These are phyloP conservation scores for Chauna torquata DNA, from an alignment of 2,113 vertebrate genomes.

Conservation along the genomic window DNA sequence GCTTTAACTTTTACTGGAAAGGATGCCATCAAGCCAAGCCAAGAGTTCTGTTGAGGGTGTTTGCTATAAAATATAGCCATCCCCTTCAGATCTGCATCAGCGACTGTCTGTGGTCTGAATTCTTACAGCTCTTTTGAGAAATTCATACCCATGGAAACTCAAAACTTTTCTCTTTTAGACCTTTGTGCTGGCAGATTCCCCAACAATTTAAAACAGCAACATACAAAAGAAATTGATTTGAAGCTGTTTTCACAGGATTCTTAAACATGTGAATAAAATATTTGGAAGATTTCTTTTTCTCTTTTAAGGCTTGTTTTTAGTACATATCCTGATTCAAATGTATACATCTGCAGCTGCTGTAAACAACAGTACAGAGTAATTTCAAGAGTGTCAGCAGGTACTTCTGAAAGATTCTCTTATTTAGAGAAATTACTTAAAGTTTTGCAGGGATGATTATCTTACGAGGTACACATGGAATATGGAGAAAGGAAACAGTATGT, in stretches of 20 bases:
- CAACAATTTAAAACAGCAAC: neutral
- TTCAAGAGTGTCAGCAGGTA: neutral
- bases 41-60: neutral
- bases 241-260: neutral
- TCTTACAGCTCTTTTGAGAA: neutral
- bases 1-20: neutral
- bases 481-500: neutral
- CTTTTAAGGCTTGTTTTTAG: neutral
- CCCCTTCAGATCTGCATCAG: neutral
- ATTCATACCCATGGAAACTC: neutral
- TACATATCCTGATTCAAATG: neutral
- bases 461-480: neutral
- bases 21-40: neutral
- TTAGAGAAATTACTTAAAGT: neutral
- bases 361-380: neutral
- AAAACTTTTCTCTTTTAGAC: neutral
- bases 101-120: neutral
- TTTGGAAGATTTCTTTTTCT: neutral
- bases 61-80: neutral
- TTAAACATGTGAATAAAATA: neutral
- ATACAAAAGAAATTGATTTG: neutral
- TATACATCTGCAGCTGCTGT: neutral
- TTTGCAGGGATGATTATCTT: neutral
- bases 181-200: neutral
- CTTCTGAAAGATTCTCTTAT: neutral